A percentile compares a stretch with the other conserved stretches of the same genome.
These are phyloP conservation scores for Scomber japonicus DNA, from an alignment of 2,113 vertebrate species.

Conservation along the genomic window DNA sequence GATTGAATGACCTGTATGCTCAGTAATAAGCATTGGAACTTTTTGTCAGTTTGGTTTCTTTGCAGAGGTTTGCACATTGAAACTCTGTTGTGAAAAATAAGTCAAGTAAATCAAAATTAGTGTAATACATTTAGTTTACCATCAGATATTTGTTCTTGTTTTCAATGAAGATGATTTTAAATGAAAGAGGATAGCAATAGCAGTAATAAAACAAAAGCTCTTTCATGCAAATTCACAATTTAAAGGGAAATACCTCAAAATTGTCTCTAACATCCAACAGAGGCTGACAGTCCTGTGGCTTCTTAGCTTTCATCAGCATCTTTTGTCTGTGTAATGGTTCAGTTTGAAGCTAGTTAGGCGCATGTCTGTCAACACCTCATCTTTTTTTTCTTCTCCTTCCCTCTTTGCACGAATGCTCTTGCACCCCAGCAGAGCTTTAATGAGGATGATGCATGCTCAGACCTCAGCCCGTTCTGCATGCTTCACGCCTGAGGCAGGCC, in stretches of 20 bases:
- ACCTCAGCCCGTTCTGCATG: slow-evolving; percentile 19
- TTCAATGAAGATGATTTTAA: neutral
- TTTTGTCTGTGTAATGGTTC: neutral
- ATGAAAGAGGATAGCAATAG: neutral
- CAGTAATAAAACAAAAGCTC: no score
- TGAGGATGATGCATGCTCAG: slow-evolving; percentile 27
- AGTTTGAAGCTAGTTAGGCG: slow-evolving; percentile 16
- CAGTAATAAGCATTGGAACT: neutral
- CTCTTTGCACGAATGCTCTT: slow-evolving; percentile 17
- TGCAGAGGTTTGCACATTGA: no score
- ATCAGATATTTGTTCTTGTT: neutral
- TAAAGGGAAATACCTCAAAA: no score
- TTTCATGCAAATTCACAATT: no score
- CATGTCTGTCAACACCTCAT: slow-evolving; percentile 36
- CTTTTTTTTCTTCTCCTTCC: neutral
- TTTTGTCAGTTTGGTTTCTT: neutral
- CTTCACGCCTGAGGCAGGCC: slow-evolving; percentile 29
- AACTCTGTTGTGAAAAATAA: neutral
- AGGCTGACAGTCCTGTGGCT: neutral
- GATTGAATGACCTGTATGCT: neutral
- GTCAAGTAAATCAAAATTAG: no score
- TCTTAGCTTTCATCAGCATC: neutral
- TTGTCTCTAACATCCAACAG: no score
- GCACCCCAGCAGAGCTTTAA: slow-evolving; percentile 50
- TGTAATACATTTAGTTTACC: neutral